Evolutionary conservation across 2,888 invertebrate species (phyloP).

Genomic region (Mechanitis mazaeus): DNA sequence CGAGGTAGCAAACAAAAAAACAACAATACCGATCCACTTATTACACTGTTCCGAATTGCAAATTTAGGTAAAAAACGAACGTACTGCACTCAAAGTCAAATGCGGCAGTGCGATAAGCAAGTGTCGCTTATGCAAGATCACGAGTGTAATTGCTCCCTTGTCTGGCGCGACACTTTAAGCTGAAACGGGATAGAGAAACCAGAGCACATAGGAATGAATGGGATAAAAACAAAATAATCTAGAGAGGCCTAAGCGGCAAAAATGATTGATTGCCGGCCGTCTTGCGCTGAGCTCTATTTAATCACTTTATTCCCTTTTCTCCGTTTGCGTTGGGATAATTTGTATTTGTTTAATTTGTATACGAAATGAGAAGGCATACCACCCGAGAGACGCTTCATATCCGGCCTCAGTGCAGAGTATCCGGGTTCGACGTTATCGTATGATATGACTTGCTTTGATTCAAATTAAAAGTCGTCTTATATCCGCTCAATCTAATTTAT

Average conservation of each 20-base stretch:
- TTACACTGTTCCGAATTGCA: constrained; percentile 70
- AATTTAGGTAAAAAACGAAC: constrained; percentile 70
- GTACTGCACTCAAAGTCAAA: constrained; percentile 72
- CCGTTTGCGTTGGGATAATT: constrained; percentile 76
- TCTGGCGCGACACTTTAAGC: constrained; percentile 75
- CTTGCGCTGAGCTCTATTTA: constrained; percentile 77
- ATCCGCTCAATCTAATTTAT: not conserved
- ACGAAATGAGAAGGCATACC: constrained; percentile 67
- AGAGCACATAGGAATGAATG: constrained; percentile 43
- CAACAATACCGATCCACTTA: constrained; percentile 51
- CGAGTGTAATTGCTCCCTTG: constrained; percentile 78
- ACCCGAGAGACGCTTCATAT: constrained; percentile 60
- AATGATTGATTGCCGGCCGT: constrained; percentile 77
- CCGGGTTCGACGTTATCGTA: constrained; percentile 54
- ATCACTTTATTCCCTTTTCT: constrained; percentile 79
- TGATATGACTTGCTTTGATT: constrained; percentile 24
- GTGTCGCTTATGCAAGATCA: constrained; percentile 78
- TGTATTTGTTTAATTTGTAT: constrained; percentile 76
- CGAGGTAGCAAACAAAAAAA: constrained; percentile 35
- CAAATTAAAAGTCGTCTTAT: constrained; percentile 12
- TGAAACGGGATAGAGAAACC: constrained; percentile 56
- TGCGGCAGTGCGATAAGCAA: constrained; percentile 74
- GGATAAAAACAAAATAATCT: constrained; percentile 51
- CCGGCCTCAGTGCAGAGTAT: constrained; percentile 57
- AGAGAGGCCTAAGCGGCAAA: constrained; percentile 73